phyloP scores from a whole-genome alignment of 2,888 invertebrate genomes.

The Anticlea derivata region DNA sequence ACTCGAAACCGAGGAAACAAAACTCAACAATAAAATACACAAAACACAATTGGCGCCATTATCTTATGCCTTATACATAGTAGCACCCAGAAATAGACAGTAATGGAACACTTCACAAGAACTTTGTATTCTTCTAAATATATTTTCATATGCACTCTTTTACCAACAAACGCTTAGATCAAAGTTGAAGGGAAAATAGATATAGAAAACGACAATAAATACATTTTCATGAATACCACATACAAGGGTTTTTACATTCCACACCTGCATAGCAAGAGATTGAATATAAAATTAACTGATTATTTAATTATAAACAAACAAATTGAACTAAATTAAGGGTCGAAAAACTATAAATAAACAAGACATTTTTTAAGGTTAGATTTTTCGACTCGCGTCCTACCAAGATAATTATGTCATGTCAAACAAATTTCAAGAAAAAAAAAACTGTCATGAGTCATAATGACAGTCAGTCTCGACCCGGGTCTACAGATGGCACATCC shows the following conservation, averaged over 20 bases:
- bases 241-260: background rate
- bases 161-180: background rate
- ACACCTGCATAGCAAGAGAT: background rate
- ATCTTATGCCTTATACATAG: background rate
- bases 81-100: background rate
- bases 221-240: background rate
- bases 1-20: conserved; percentile 12
- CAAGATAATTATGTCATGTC: no score
- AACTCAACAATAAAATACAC: conserved; percentile 5
- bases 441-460: no score
- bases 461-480: no score
- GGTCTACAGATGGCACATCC: no score
- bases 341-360: conserved; percentile 22
- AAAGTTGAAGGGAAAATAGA: background rate
- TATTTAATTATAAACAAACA: background rate
- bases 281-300: no score
- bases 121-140: background rate
- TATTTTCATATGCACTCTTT: no score
- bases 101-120: background rate
- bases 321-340: background rate
- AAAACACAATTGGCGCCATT: conserved; percentile 16
- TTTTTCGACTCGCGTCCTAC: conserved; percentile 8
- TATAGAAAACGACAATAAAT: conserved; percentile 1
- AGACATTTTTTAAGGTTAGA: conserved; percentile 17
- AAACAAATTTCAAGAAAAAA: no score